Evolutionary conservation across 2,113 vertebrate species (phyloP).

Genomic region (Dinomys branickii): DNA sequence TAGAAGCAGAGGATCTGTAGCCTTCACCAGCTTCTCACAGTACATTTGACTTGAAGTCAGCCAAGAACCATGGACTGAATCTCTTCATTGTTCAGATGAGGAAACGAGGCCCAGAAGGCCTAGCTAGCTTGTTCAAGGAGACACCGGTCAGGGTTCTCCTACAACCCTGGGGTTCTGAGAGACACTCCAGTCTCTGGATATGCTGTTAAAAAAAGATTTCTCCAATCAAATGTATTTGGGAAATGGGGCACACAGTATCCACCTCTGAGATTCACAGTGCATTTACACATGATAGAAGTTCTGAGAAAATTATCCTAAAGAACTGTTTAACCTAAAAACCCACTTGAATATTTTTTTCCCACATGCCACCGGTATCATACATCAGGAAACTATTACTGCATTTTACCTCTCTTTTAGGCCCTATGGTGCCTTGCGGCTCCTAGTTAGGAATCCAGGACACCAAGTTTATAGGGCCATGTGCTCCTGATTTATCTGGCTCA

Average conservation of each 20-base stretch:
- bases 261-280: not conserved
- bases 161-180: not conserved
- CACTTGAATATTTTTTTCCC: constrained; percentile 39
- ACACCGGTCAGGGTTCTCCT: not conserved
- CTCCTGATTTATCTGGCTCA: constrained; percentile 39
- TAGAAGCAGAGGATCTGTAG: not conserved
- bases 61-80: not conserved
- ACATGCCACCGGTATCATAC: not conserved
- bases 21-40: not conserved
- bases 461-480: constrained; percentile 7
- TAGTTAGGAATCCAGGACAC: constrained; percentile 46
- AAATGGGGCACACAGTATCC: not conserved
- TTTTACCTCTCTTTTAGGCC: not conserved
- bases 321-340: constrained; percentile 68
- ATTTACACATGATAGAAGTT: not conserved
- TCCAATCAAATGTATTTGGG: not conserved
- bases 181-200: not conserved
- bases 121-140: not conserved
- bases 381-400: not conserved
- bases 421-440: not conserved
- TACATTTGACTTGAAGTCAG: not conserved
- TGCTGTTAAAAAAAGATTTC: not conserved
- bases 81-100: not conserved
- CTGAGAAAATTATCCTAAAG: constrained; percentile 44
- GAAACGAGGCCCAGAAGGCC: not conserved